These are phyloP conservation scores for Trichopoda pennipes DNA, from an alignment of 2,888 invertebrate species.

Conservation along the genomic window DNA sequence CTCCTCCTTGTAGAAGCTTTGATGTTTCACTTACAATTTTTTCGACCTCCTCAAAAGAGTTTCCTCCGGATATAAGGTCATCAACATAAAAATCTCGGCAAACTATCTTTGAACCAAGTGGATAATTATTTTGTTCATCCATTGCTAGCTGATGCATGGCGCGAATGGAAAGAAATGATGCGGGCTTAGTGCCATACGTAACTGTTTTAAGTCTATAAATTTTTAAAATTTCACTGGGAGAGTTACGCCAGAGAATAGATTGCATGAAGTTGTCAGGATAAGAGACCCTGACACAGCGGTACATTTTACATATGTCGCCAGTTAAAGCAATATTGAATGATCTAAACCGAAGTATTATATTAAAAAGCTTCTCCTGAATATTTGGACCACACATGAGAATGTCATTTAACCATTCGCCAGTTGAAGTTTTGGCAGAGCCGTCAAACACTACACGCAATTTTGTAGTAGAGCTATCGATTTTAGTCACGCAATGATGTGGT, in stretches of 20 bases:
- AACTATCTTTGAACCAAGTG: conserved; percentile 64
- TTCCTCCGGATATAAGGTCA: conserved; percentile 63
- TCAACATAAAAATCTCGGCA: conserved; percentile 70
- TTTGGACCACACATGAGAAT: conserved; percentile 6
- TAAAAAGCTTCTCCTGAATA: neutral
- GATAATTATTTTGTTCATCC: conserved; percentile 74
- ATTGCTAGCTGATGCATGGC: conserved; percentile 51
- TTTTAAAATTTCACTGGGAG: conserved; percentile 34
- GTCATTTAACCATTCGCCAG: neutral
- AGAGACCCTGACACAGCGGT: conserved; percentile 57
- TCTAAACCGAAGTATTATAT: conserved; percentile 48
- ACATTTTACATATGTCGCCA: conserved; percentile 68
- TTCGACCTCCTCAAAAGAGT: conserved; percentile 31
- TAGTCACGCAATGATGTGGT: conserved; percentile 47
- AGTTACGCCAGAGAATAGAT: conserved; percentile 62
- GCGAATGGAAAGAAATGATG: conserved; percentile 43
- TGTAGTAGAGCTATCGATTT: too few species aligned
- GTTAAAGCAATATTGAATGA: conserved; percentile 51
- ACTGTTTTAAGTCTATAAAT: conserved; percentile 44
- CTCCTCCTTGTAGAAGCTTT: conserved; percentile 44
- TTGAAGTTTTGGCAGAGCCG: neutral
- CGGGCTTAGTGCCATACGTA: conserved; percentile 39
- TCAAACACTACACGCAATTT: neutral
- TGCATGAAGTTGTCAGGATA: conserved; percentile 56
- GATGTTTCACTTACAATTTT: neutral